These are phyloP conservation scores for Lagodon rhomboides DNA, from an alignment of 2,797 vertebrate species.

Conservation along the genomic window DNA sequence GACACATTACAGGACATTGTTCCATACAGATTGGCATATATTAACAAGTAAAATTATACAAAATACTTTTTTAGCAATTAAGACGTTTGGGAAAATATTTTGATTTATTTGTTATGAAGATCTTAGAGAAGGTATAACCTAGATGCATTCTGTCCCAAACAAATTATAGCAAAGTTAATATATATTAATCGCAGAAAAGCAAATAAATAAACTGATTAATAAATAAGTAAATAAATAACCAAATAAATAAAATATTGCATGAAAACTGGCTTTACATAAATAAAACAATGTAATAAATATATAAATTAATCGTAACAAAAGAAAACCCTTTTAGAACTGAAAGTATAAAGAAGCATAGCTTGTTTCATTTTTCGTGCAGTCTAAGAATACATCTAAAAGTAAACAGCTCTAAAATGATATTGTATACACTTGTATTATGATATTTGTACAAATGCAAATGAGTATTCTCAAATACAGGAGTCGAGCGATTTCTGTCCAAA, in stretches of 20 bases:
- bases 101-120: conserved; percentile 83
- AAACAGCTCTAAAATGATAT: conserved; percentile 85
- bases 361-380: conserved; percentile 84
- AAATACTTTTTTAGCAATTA: conserved; percentile 85
- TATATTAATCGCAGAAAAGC: conserved; percentile 60
- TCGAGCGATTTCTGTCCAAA: conserved; percentile 69
- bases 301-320: conserved; percentile 65
- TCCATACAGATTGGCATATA: conserved; percentile 85
- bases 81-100: conserved; percentile 85
- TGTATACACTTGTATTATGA: conserved; percentile 83
- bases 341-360: conserved; percentile 72
- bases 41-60: conserved; percentile 87
- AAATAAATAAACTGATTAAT: conserved; percentile 53
- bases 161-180: conserved; percentile 64
- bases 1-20: conserved; percentile 82
- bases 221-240: conserved; percentile 58
- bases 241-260: conserved; percentile 73
- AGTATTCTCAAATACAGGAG: conserved; percentile 79
- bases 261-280: conserved; percentile 62
- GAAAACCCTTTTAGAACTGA: conserved; percentile 56
- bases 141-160: conserved; percentile 80
- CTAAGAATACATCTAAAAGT: conserved; percentile 87
- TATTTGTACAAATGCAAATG: conserved; percentile 87
- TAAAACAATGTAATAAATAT: conserved; percentile 66
- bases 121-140: conserved; percentile 77